Conservation (phyloP, 2,888 invertebrate species). For the Podotricha telesiphe region DNA sequence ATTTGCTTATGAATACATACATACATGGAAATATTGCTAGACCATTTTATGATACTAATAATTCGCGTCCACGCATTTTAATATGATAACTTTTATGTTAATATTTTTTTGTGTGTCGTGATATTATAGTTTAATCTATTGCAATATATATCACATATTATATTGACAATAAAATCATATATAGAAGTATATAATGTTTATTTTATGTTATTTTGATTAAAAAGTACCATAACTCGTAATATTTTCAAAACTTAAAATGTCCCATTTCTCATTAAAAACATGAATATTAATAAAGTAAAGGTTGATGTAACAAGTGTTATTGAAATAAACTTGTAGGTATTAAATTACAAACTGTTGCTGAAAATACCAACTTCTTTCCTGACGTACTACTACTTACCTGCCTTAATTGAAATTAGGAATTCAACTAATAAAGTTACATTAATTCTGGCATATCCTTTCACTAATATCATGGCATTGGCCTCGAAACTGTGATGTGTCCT, state of each 20-base stretch:
- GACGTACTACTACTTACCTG: too few relatives aligned
- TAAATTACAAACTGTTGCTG: not conserved
- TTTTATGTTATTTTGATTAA: too few relatives aligned
- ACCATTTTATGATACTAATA: conserved; percentile 11
- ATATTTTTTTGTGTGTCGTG: not conserved
- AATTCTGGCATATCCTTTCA: conserved; percentile 40
- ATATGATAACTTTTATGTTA: not conserved
- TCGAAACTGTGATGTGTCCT: conserved; percentile 60
- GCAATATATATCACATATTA: too few relatives aligned
- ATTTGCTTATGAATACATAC: conserved; percentile 51
- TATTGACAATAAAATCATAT: too few relatives aligned
- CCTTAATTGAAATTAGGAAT: too few relatives aligned
- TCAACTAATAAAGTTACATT: conserved; percentile 8
- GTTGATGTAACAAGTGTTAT: not conserved
- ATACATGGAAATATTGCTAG: conserved; percentile 46
- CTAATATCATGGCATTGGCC: conserved; percentile 65
- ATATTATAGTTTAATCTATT: too few relatives aligned
- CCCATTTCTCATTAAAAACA: not conserved
- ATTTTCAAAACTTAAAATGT: not conserved
- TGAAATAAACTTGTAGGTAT: not conserved
- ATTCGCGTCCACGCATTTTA: not conserved
- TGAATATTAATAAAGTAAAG: not conserved
- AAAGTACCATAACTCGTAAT: not conserved
- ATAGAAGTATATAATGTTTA: too few relatives aligned
- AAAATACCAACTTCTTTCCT: not conserved